Evolutionary conservation across 2,797 vertebrate species (phyloP).

Genomic region (Delichon dasypus): DNA sequence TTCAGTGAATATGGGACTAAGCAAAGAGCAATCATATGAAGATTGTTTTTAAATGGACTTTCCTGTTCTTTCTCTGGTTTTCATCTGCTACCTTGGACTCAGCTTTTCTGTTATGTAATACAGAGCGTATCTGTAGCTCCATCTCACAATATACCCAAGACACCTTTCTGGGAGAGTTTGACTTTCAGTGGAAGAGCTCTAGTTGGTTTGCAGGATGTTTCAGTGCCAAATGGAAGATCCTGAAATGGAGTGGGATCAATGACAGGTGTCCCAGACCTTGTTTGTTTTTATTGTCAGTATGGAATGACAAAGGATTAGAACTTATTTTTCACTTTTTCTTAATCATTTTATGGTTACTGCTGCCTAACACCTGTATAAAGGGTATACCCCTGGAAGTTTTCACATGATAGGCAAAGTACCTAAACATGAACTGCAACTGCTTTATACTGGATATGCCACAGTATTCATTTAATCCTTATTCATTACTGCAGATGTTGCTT

Average conservation of each 20-base stretch:
- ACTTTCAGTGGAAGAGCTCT: background rate
- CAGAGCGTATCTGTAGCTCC: background rate
- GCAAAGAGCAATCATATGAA: background rate
- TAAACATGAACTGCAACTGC: background rate
- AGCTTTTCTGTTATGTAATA: background rate
- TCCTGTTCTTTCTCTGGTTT: background rate
- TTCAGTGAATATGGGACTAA: background rate
- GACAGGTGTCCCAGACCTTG: background rate
- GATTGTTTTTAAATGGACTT: background rate
- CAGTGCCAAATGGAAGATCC: background rate
- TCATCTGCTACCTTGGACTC: background rate
- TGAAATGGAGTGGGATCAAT: background rate
- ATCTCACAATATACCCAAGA: background rate
- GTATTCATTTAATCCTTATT: background rate
- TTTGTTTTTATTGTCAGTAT: background rate
- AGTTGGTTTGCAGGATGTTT: background rate
- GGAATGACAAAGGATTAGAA: background rate
- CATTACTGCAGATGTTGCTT: constrained; percentile 11
- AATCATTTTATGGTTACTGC: background rate
- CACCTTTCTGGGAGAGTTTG: background rate
- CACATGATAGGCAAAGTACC: background rate
- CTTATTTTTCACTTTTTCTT: background rate
- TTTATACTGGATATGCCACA: background rate
- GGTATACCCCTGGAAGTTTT: background rate
- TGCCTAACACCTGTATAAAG: background rate